Evolutionary conservation across 2,888 invertebrate species (phyloP).

Genomic region (Octonoba sinensis): DNA sequence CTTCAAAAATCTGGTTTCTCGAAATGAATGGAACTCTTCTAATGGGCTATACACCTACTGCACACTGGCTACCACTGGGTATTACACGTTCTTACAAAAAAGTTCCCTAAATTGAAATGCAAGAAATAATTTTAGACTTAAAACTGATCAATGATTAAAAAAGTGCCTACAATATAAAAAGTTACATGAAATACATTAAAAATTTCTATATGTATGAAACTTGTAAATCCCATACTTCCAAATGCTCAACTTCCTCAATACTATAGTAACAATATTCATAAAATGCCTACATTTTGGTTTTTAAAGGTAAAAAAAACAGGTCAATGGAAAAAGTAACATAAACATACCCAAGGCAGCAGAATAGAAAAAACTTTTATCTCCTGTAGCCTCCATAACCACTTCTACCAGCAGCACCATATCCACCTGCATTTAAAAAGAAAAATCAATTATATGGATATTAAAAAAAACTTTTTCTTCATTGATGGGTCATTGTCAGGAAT

Average conservation of each 20-base stretch:
- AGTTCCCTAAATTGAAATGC: constrained; percentile 51
- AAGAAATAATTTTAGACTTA: constrained; percentile 41
- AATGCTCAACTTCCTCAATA: too few relatives aligned
- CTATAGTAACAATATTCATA: too few relatives aligned
- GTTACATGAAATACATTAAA: not conserved
- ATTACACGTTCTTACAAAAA: constrained; percentile 43
- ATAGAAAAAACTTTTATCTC: constrained; percentile 29
- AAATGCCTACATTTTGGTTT: too few relatives aligned
- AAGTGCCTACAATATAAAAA: constrained; percentile 13
- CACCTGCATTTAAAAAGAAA: constrained; percentile 33
- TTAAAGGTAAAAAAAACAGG: too few relatives aligned
- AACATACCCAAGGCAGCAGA: constrained; percentile 19
- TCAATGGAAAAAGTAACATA: too few relatives aligned
- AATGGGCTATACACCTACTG: constrained; percentile 38
- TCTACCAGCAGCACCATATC: constrained; percentile 59
- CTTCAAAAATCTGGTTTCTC: constrained; percentile 25
- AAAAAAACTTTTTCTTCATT: too few relatives aligned
- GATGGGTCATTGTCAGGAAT: too few relatives aligned
- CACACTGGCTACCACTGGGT: constrained; percentile 34
- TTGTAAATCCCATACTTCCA: too few relatives aligned
- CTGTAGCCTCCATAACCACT: constrained; percentile 51
- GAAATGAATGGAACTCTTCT: constrained; percentile 31
- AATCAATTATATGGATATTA: too few relatives aligned
- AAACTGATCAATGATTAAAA: not conserved
- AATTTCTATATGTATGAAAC: not conserved